These are phyloP conservation scores for Enteromius radiatus DNA, from an alignment of 2,797 vertebrate genomes.

Conservation along the genomic window DNA sequence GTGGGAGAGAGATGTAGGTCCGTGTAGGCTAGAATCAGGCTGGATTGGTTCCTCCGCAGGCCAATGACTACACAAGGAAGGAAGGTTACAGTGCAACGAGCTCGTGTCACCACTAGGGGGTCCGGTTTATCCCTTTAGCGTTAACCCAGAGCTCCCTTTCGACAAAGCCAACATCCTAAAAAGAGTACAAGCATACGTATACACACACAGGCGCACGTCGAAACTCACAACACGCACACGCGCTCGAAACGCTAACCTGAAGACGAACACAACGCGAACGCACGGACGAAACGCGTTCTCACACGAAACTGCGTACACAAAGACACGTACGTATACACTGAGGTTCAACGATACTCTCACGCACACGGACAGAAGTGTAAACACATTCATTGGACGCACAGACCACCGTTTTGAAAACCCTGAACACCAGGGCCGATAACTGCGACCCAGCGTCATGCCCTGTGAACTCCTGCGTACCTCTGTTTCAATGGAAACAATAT, in stretches of 20 bases:
- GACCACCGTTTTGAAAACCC: slow-evolving; percentile 71
- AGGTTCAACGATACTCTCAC: slow-evolving; percentile 45
- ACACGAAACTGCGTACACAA: slow-evolving; percentile 44
- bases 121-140: slow-evolving; percentile 39
- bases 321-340: slow-evolving; percentile 48
- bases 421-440: slow-evolving; percentile 72
- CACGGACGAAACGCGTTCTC: slow-evolving; percentile 45
- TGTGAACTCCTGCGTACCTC: slow-evolving; percentile 64
- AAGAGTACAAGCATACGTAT: slow-evolving; percentile 47
- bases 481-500: slow-evolving; percentile 60
- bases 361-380: slow-evolving; percentile 52
- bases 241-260: slow-evolving; percentile 50
- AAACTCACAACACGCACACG: slow-evolving; percentile 43
- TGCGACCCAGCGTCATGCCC: slow-evolving; percentile 64
- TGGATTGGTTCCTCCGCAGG: slow-evolving; percentile 80
- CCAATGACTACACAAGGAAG: slow-evolving; percentile 75
- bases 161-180: slow-evolving; percentile 57
- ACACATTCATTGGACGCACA: slow-evolving; percentile 61
- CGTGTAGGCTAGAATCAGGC: slow-evolving; percentile 82
- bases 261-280: slow-evolving; percentile 62
- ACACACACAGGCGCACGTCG: slow-evolving; percentile 20
- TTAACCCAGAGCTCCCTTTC: slow-evolving; percentile 56
- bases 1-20: slow-evolving; percentile 64
- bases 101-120: slow-evolving; percentile 75
- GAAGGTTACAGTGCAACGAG: slow-evolving; percentile 81